These are phyloP conservation scores for Leptogaster cylindrica DNA, from an alignment of 2,888 invertebrate genomes.

Conservation along the genomic window DNA sequence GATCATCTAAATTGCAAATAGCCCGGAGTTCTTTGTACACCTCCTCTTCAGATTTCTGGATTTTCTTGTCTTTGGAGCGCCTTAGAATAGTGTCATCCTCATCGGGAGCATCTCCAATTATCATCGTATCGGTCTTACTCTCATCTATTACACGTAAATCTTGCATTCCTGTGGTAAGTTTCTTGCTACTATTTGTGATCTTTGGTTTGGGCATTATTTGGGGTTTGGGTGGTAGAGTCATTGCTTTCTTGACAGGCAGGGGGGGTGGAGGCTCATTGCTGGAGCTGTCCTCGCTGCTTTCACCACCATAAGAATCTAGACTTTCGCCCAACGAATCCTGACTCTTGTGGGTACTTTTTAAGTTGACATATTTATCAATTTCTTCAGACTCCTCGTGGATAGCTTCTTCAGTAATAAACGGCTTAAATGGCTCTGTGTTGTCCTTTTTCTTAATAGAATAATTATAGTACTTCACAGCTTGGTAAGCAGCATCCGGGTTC, in stretches of 20 bases:
- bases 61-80: conserved; percentile 57
- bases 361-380: conserved; percentile 77
- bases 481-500: conserved; percentile 88
- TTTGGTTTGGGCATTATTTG: conserved; percentile 67
- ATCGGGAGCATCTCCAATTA: conserved; percentile 54
- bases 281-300: conserved; percentile 29
- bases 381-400: conserved; percentile 84
- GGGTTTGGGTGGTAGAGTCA: conserved; percentile 60
- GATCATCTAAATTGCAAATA: conserved; percentile 85
- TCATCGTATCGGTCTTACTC: conserved; percentile 54
- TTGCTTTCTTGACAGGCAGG: conserved; percentile 61
- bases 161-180: conserved; percentile 60
- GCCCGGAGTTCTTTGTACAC: conserved; percentile 76
- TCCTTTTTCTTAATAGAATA: conserved; percentile 84
- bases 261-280: conserved; percentile 55
- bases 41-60: conserved; percentile 61
- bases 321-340: conserved; percentile 67
- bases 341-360: conserved; percentile 75
- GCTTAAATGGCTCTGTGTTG: conserved; percentile 75
- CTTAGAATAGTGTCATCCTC: conserved; percentile 58
- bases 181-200: conserved; percentile 55
- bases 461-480: conserved; percentile 89
- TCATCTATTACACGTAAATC: conserved; percentile 57
- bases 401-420: conserved; percentile 79
- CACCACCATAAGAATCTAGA: conserved; percentile 57